A percentile compares a stretch with the other conserved stretches of the same genome.
These are phyloP conservation scores for Cyphomyrmex costatus DNA, from an alignment of 1,140 invertebrate species.

Conservation along the genomic window DNA sequence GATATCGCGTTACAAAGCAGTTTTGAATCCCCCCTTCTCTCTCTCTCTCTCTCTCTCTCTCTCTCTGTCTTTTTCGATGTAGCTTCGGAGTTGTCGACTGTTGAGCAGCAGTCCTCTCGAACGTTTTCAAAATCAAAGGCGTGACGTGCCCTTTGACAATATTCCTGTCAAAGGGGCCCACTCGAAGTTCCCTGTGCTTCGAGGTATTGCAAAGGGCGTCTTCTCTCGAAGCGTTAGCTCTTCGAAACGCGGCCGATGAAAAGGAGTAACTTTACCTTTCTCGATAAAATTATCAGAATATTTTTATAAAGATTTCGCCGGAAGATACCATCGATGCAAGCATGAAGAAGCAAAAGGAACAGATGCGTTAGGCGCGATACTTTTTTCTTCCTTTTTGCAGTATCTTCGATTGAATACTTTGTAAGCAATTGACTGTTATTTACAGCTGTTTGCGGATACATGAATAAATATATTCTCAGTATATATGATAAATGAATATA, in stretches of 20 bases:
- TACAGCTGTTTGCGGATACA: not conserved
- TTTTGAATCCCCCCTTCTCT: slow-evolving; percentile 23
- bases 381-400: not conserved
- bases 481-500: too few species aligned
- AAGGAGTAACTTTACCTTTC: slow-evolving; percentile 29
- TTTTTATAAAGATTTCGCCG: slow-evolving; percentile 6
- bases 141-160: slow-evolving; percentile 37
- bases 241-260: slow-evolving; percentile 36
- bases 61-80: not conserved
- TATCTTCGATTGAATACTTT: slow-evolving; percentile 9
- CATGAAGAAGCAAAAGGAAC: not conserved
- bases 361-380: not conserved
- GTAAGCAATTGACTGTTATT: slow-evolving; percentile 12
- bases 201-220: slow-evolving; percentile 36
- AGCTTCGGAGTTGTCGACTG: slow-evolving; percentile 21
- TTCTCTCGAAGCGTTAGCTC: slow-evolving; percentile 33
- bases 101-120: slow-evolving; percentile 24
- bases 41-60: not conserved
- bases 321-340: not conserved
- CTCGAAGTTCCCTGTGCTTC: slow-evolving; percentile 37
- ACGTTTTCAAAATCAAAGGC: slow-evolving; percentile 59
- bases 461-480: not conserved
- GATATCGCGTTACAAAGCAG: slow-evolving; percentile 63
- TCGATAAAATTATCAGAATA: slow-evolving; percentile 47
- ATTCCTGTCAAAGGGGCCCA: slow-evolving; percentile 30